These are phyloP conservation scores for Glyphotaelius pellucidus DNA, from an alignment of 2,888 invertebrate species.

Conservation along the genomic window DNA sequence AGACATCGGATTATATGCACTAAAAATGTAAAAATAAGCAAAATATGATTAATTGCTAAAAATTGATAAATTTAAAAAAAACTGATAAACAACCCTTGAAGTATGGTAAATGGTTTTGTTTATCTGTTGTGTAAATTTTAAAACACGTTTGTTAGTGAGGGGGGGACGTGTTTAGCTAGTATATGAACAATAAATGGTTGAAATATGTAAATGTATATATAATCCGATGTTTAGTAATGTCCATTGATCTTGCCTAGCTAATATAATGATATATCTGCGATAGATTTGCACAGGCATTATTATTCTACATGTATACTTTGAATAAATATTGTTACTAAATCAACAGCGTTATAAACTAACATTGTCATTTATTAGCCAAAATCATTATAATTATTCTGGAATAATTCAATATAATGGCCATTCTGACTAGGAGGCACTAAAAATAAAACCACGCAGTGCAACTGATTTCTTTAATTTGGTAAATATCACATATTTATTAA, in stretches of 20 bases:
- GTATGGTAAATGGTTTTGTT: too few species aligned
- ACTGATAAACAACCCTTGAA: too few species aligned
- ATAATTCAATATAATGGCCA: slow-evolving; percentile 61
- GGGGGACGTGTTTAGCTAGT: too few species aligned
- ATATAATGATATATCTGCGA: neutral
- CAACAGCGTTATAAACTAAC: slow-evolving; percentile 60
- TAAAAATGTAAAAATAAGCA: too few species aligned
- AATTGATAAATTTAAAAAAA: too few species aligned
- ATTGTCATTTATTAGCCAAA: slow-evolving; percentile 62
- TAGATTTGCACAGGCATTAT: neutral
- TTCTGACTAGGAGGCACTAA: slow-evolving; percentile 66
- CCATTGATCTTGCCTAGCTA: slow-evolving; percentile 4
- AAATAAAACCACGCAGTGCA: slow-evolving; percentile 57
- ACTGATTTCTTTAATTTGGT: slow-evolving; percentile 61
- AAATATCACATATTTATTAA: slow-evolving; percentile 65
- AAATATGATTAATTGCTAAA: too few species aligned
- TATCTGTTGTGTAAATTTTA: too few species aligned
- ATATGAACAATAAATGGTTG: too few species aligned
- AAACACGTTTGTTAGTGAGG: too few species aligned
- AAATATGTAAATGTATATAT: too few species aligned
- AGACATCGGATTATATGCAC: too few species aligned
- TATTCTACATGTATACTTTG: neutral
- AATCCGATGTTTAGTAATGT: neutral
- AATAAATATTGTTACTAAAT: slow-evolving; percentile 55
- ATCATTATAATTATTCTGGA: slow-evolving; percentile 44